These are phyloP conservation scores for Sebastes nivosus DNA, from an alignment of 2,797 vertebrate species.

Conservation along the genomic window DNA sequence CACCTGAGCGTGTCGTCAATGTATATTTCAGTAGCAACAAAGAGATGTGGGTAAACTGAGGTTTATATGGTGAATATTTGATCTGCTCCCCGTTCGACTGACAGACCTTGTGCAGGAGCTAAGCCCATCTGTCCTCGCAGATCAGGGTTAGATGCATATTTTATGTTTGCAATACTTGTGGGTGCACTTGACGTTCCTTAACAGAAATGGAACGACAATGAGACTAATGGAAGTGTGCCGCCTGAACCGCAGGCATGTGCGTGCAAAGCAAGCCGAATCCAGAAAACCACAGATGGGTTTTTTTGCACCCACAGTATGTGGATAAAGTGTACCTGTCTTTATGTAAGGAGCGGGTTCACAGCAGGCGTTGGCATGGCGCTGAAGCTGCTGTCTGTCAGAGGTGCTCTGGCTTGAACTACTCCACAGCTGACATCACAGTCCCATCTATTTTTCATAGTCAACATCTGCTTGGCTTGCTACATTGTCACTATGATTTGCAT, in stretches of 20 bases:
- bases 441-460: conserved; percentile 83
- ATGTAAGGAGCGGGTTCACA: conserved; percentile 29
- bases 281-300: conserved; percentile 10
- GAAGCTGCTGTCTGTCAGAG: conserved; percentile 68
- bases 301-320: conserved; percentile 15
- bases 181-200: conserved; percentile 49
- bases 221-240: conserved; percentile 47
- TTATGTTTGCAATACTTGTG: conserved; percentile 56
- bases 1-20: conserved; percentile 31
- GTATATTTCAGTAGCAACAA: conserved; percentile 62
- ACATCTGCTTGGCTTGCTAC: conserved; percentile 84
- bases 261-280: conserved; percentile 21
- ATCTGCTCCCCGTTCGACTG: conserved; percentile 37
- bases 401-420: conserved; percentile 69
- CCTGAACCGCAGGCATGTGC: conserved; percentile 10
- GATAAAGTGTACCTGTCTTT: conserved; percentile 37
- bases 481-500: conserved; percentile 78
- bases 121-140: conserved; percentile 36
- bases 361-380: conserved; percentile 39
- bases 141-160: conserved; percentile 58
- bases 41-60: conserved; percentile 55
- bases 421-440: conserved; percentile 79
- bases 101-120: conserved; percentile 20
- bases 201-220: conserved; percentile 35
- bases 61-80: conserved; percentile 60